Conservation (phyloP, 2,797 vertebrate species). For the Esox lucius region DNA sequence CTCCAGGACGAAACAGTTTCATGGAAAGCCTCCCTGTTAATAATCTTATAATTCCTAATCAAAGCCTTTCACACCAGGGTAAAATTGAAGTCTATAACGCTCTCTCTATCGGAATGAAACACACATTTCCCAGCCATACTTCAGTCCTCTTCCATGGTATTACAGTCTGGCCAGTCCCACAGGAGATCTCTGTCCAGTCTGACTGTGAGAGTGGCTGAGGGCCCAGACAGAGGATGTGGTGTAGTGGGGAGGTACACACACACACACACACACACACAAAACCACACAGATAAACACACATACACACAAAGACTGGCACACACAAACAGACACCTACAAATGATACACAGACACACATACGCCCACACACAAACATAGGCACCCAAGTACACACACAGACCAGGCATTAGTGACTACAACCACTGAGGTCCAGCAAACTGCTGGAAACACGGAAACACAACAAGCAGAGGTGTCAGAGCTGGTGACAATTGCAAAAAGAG, state of each 20-base stretch:
- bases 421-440: not conserved
- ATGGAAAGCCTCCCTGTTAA: not conserved
- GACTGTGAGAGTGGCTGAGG: constrained; percentile 57
- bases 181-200: constrained; percentile 46
- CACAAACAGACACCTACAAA: too few species aligned
- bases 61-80: not conserved
- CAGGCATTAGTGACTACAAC: not conserved
- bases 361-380: not conserved
- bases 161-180: not conserved
- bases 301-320: not conserved
- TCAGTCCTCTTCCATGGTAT: constrained; percentile 26
- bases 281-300: too few species aligned
- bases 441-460: not conserved
- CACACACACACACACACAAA: constrained; percentile 5
- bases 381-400: not conserved
- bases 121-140: not conserved
- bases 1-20: not conserved
- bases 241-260: constrained; percentile 2
- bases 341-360: not conserved
- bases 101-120: not conserved
- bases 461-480: not conserved
- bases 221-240: constrained; percentile 45
- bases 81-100: not conserved
- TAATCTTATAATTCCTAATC: not conserved
- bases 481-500: constrained; percentile 27